Conservation (phyloP, 2,797 vertebrate species). For the Phataginus tetradactyla region DNA sequence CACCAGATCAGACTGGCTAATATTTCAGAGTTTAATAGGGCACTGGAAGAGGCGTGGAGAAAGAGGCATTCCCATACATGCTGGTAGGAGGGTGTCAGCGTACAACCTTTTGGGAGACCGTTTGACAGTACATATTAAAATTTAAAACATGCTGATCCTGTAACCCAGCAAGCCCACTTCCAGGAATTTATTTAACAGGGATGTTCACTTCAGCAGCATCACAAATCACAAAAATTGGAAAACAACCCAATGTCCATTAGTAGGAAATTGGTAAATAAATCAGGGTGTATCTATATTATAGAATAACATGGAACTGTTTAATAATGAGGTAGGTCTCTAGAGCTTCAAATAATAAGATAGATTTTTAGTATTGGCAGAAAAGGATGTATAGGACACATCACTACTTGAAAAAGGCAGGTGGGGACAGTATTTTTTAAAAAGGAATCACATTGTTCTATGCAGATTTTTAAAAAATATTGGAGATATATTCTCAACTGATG, state of each 20-base stretch:
- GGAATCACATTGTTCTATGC: not conserved
- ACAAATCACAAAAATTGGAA: conserved; percentile 32
- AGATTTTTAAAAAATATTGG: not conserved
- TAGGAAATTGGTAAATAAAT: conserved; percentile 26
- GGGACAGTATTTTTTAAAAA: not conserved
- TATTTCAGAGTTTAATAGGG: not conserved
- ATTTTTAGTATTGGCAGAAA: not conserved
- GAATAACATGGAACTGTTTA: not conserved
- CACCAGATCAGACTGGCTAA: not conserved
- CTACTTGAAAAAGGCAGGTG: not conserved
- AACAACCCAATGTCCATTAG: not conserved
- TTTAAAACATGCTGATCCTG: conserved; percentile 29
- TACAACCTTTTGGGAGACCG: not conserved
- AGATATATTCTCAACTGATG: not conserved
- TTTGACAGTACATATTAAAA: not conserved
- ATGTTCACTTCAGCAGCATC: not conserved
- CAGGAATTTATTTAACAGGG: conserved; percentile 40
- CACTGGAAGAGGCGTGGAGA: not conserved
- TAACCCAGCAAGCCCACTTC: conserved; percentile 34
- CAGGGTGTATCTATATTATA: not conserved
- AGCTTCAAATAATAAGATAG: conserved; percentile 37
- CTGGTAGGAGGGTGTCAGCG: too few relatives aligned
- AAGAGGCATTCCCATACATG: not conserved
- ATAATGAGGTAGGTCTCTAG: not conserved
- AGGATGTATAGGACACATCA: not conserved